Evolutionary conservation across 2,113 vertebrate species (phyloP), one percentile per base, ranked within the genome.

Genomic region (Mesembrinibis cayennensis): DNA sequence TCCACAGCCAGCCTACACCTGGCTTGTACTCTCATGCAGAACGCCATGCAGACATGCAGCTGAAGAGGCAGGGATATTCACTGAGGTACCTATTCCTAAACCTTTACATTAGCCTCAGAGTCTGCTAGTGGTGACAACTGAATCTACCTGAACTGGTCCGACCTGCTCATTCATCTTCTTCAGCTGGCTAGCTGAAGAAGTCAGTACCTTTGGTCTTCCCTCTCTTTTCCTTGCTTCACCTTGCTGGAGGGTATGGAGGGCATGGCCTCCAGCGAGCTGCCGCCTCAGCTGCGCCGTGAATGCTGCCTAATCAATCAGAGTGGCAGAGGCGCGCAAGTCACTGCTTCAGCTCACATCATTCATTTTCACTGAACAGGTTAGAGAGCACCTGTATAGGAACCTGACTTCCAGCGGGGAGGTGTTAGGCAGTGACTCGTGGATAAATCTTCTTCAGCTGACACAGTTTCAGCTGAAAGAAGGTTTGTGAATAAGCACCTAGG

Each of bases 321-420:
- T 0, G 1, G 44, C 21, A 36, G 59, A 93, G 36, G 29, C 0
- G 0, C 2, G 1, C 70, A 49, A 61, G 55, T 49, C 59, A 22
- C 63, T 58, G 63, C 66, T 65, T 34, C 58, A 62, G 83, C 63
- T 93, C 77, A 40, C 36, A 21, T 50, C 21, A 13, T 25, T 91
- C 32, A 50, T 91, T 82, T 78, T 53, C 84, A 66, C 25, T 22
- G 61, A 94, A 13, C 11, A 61, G 59, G 34, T 83, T 53, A 72
- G 36, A 44, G 38, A 49, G 53, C 34, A 65, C 18, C 23, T 45
- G 21, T 26, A 23, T 4, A 44, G 71, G 32, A 79, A 13, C 58
- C 36, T 44, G 53, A 77, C 53, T 88, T 72, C 56, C 76, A 83
- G 76, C 66, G 73, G 82, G 40, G 72, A 80, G 40, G 29, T 52